Conservation (phyloP, 2,797 vertebrate genomes). For the Rhabdomys pumilio region DNA sequence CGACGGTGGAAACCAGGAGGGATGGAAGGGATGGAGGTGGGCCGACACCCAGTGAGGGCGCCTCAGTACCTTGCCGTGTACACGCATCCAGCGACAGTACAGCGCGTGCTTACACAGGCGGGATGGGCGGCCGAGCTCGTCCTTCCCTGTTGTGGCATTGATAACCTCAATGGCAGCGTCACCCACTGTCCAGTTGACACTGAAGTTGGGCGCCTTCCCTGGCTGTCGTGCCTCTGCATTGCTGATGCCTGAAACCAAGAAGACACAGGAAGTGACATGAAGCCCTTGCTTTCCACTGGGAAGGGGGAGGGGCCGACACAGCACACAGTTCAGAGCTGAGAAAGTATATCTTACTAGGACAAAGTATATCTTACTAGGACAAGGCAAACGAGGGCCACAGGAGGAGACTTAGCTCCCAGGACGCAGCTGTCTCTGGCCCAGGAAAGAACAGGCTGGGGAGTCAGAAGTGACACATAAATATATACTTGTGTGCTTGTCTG, state of each 20-base stretch:
- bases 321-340: background rate
- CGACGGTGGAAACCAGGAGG: background rate
- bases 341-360: background rate
- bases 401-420: background rate
- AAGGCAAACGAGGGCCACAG: background rate
- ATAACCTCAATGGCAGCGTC: constrained; percentile 95
- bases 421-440: too few species aligned
- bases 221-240: constrained; percentile 98
- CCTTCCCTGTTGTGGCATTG: constrained; percentile 98
- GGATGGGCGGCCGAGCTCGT: constrained; percentile 97
- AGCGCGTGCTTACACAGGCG: constrained; percentile 97
- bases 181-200: constrained; percentile 98
- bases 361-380: background rate
- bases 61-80: constrained; percentile 94
- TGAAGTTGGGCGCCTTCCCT: constrained; percentile 98
- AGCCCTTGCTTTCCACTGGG: background rate
- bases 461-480: background rate
- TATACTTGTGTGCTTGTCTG: background rate
- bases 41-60: constrained; percentile 4
- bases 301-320: background rate
- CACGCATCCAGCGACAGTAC: constrained; percentile 97
- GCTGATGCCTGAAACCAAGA: constrained; percentile 94
- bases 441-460: background rate
- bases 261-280: background rate
- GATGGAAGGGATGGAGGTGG: background rate